These are phyloP conservation scores for Lobophora halterata DNA, from an alignment of 2,888 invertebrate genomes.

Conservation along the genomic window DNA sequence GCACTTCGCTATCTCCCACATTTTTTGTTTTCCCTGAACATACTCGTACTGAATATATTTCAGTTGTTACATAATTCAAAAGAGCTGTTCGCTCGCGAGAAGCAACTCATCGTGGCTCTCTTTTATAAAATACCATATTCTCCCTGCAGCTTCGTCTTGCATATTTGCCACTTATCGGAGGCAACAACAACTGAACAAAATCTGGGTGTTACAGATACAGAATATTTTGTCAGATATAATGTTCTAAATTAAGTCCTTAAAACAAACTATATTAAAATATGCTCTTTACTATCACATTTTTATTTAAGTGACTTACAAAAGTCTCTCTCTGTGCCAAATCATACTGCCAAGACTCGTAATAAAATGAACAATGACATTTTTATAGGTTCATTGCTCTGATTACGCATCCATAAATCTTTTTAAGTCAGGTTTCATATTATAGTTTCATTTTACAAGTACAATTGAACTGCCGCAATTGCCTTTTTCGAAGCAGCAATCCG, in stretches of 20 bases:
- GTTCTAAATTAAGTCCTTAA: too few species aligned
- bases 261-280: constrained; percentile 19
- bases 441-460: constrained; percentile 15
- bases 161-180: too few species aligned
- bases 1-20: constrained; percentile 30
- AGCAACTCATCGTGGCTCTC: constrained; percentile 3
- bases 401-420: constrained; percentile 26
- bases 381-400: constrained; percentile 38
- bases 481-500: not conserved
- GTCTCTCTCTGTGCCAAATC: constrained; percentile 41
- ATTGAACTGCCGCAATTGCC: not conserved
- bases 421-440: constrained; percentile 18
- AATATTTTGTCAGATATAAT: too few species aligned
- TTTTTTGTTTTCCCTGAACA: constrained; percentile 37
- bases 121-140: too few species aligned
- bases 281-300: constrained; percentile 23
- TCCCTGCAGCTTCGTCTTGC: too few species aligned
- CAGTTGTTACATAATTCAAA: constrained; percentile 43
- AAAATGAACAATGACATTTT: constrained; percentile 39
- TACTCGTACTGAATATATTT: constrained; percentile 42
- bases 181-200: too few species aligned
- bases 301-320: constrained; percentile 31
- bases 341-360: constrained; percentile 37
- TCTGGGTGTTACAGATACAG: too few species aligned
- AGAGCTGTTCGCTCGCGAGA: constrained; percentile 32